Conservation (phyloP, 2,888 invertebrate genomes). For the Apamea monoglypha region DNA sequence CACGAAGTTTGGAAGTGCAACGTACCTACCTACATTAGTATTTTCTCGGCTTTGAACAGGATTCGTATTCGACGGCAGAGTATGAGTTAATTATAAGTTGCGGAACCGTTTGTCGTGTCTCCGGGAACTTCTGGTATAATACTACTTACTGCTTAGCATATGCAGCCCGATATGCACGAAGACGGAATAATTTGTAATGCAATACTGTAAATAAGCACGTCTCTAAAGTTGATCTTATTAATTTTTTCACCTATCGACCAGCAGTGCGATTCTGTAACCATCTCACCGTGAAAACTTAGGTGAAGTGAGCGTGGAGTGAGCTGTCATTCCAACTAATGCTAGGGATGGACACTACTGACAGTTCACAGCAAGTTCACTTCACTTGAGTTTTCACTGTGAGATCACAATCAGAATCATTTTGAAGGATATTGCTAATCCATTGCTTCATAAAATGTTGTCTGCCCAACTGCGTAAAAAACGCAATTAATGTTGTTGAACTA, state of each 20-base stretch:
- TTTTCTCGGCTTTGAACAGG: constrained; percentile 48
- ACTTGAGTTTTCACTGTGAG: too few species aligned
- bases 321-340: too few species aligned
- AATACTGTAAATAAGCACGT: constrained; percentile 13
- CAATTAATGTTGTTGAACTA: not conserved
- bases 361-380: too few species aligned
- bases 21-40: constrained; percentile 19
- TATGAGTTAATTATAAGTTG: constrained; percentile 70
- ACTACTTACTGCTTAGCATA: constrained; percentile 47
- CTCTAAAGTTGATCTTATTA: not conserved
- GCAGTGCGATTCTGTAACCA: too few species aligned
- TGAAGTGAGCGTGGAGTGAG: too few species aligned
- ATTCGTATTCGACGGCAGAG: constrained; percentile 40
- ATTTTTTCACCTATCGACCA: not conserved
- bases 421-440: not conserved
- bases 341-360: too few species aligned
- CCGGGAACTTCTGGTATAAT: constrained; percentile 46
- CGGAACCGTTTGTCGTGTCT: constrained; percentile 44
- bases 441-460: not conserved
- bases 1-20: constrained; percentile 18
- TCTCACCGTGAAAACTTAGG: too few species aligned
- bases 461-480: not conserved
- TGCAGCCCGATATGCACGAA: constrained; percentile 38
- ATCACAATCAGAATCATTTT: not conserved
- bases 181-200: constrained; percentile 44